phyloP scores from a whole-genome alignment of 2,888 invertebrate species.

The Drosophila koepferae region DNA sequence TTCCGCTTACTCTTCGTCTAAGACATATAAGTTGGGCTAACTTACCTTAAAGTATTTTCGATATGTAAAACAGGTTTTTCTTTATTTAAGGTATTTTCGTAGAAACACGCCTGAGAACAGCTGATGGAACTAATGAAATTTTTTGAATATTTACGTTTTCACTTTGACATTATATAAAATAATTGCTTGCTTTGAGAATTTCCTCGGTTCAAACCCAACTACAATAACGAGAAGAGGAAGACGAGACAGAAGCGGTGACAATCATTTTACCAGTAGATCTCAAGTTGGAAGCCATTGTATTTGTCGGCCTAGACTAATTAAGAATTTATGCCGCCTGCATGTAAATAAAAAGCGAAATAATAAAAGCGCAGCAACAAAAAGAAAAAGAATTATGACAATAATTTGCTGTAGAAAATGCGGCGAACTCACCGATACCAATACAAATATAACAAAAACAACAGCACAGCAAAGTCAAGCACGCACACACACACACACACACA shows the following conservation, averaged over 20 bases:
- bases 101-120: not conserved
- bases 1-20: not conserved
- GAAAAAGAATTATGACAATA: slow-evolving; percentile 67
- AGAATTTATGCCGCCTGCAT: slow-evolving; percentile 72
- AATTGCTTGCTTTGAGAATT: slow-evolving; percentile 33
- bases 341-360: slow-evolving; percentile 53
- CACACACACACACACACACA: slow-evolving; percentile 1
- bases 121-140: slow-evolving; percentile 1
- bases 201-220: slow-evolving; percentile 8
- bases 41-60: slow-evolving; percentile 16
- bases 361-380: slow-evolving; percentile 47
- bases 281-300: slow-evolving; percentile 36
- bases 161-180: slow-evolving; percentile 30
- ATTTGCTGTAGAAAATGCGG: slow-evolving; percentile 74
- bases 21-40: slow-evolving; percentile 4
- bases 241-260: not conserved
- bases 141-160: slow-evolving; percentile 18
- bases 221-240: not conserved
- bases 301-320: slow-evolving; percentile 67
- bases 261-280: slow-evolving; percentile 30
- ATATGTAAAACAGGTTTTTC: not conserved
- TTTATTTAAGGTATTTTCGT: not conserved
- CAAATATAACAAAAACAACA: slow-evolving; percentile 21
- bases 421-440: slow-evolving; percentile 35
- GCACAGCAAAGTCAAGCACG: slow-evolving; percentile 17